These are phyloP conservation scores for Pipa parva DNA, from an alignment of 2,113 vertebrate species.

Conservation along the genomic window DNA sequence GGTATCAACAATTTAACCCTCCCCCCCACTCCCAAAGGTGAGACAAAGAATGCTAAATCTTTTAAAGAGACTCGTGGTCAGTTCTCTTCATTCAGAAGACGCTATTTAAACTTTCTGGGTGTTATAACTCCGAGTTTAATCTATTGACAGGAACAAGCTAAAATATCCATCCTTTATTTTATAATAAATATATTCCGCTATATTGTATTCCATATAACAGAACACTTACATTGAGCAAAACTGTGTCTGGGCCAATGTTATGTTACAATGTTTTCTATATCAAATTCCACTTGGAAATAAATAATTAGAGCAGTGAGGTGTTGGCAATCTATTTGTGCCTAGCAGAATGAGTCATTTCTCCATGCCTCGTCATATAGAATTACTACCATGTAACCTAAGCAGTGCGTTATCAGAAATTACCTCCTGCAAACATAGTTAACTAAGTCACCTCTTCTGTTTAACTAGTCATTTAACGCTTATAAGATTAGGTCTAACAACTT, in stretches of 20 bases:
- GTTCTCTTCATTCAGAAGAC: too few species aligned
- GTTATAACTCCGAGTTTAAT: too few species aligned
- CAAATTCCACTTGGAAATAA: conserved; percentile 4
- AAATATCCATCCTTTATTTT: too few species aligned
- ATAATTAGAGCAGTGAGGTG: conserved; percentile 6
- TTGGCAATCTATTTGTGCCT: not conserved
- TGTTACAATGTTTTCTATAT: not conserved
- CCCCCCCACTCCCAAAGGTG: too few species aligned
- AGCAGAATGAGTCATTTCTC: conserved; percentile 2
- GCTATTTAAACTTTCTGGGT: too few species aligned
- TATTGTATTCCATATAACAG: too few species aligned
- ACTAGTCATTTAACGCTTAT: not conserved
- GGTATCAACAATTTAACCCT: too few species aligned
- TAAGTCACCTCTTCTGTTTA: not conserved
- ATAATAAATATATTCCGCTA: too few species aligned
- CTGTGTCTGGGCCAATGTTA: conserved; percentile 3
- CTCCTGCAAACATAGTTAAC: conserved; percentile 1
- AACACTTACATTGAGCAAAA: not conserved
- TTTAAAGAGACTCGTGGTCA: too few species aligned
- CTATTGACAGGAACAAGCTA: too few species aligned
- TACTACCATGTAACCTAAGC: not conserved
- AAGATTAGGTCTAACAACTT: not conserved
- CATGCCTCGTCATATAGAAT: not conserved
- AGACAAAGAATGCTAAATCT: too few species aligned
- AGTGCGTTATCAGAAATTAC: not conserved